Evolutionary conservation across 1,140 invertebrate genomes (phyloP).

Genomic region (Popillia japonica): DNA sequence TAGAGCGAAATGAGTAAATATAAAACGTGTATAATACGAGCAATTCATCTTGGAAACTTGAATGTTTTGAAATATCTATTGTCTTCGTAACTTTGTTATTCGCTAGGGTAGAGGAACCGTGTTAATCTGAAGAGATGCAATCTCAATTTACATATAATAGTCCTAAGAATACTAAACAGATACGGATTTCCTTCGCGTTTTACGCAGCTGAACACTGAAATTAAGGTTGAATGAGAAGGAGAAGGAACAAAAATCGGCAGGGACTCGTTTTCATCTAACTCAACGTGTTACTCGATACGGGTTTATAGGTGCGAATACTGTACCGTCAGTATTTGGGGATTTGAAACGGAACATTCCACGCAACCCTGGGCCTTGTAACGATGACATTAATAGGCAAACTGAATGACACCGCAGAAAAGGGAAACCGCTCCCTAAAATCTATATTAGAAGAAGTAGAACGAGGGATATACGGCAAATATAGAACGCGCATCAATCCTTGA

Average conservation of each 20-base stretch:
- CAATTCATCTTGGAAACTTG: too few species aligned
- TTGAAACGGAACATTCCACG: constrained; percentile 10
- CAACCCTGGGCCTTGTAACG: not conserved
- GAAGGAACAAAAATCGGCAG: not conserved
- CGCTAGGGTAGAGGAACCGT: too few species aligned
- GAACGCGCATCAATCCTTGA: not conserved
- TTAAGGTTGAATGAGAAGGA: not conserved
- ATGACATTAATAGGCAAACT: constrained; percentile 34
- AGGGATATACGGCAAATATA: not conserved
- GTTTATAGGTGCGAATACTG: constrained; percentile 20
- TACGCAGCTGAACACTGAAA: not conserved
- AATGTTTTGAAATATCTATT: too few species aligned
- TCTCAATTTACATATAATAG: too few species aligned
- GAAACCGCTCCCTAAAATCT: not conserved
- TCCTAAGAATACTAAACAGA: too few species aligned
- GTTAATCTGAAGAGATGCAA: too few species aligned
- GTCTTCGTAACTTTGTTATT: too few species aligned
- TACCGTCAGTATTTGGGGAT: constrained; percentile 22
- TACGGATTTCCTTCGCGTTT: not conserved
- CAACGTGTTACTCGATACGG: constrained; percentile 3
- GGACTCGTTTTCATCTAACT: constrained; percentile 12
- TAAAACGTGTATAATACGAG: too few species aligned
- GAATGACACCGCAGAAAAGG: constrained; percentile 23
- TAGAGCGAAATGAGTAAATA: too few species aligned
- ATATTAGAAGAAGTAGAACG: not conserved